These are phyloP conservation scores for Acanthurus lineatus DNA, from an alignment of 2,797 vertebrate genomes.

Conservation along the genomic window DNA sequence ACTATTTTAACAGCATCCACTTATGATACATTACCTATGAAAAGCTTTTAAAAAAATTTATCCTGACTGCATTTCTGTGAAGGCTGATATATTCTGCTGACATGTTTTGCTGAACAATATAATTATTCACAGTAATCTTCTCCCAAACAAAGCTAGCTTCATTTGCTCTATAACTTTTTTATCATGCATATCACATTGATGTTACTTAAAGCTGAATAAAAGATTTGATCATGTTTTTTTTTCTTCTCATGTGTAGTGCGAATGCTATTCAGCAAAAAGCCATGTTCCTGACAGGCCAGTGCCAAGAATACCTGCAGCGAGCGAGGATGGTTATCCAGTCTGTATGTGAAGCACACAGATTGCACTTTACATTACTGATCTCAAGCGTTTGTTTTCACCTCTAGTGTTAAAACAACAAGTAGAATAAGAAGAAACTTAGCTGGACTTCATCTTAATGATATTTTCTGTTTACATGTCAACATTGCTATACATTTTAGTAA, in stretches of 20 bases:
- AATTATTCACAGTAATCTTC: not conserved
- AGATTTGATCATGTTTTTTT: not conserved
- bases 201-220: not conserved
- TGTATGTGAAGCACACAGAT: slow-evolving; percentile 70
- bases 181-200: not conserved
- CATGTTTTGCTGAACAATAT: not conserved
- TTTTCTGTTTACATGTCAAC: not conserved
- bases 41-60: not conserved
- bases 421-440: not conserved
- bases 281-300: slow-evolving; percentile 41
- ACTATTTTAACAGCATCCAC: not conserved
- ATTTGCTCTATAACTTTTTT: not conserved
- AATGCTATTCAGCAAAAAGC: slow-evolving; percentile 58
- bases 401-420: too few relatives aligned
- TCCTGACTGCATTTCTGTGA: not conserved
- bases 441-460: not conserved
- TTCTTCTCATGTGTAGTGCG: slow-evolving; percentile 53
- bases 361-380: not conserved
- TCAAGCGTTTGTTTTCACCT: not conserved
- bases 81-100: too few relatives aligned
- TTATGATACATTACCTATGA: not conserved
- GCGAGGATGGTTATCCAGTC: slow-evolving; percentile 57
- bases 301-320: slow-evolving; percentile 62
- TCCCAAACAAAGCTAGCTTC: not conserved
- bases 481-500: not conserved